phyloP scores from a whole-genome alignment of 1,140 invertebrate species.

The Samia ricini region DNA sequence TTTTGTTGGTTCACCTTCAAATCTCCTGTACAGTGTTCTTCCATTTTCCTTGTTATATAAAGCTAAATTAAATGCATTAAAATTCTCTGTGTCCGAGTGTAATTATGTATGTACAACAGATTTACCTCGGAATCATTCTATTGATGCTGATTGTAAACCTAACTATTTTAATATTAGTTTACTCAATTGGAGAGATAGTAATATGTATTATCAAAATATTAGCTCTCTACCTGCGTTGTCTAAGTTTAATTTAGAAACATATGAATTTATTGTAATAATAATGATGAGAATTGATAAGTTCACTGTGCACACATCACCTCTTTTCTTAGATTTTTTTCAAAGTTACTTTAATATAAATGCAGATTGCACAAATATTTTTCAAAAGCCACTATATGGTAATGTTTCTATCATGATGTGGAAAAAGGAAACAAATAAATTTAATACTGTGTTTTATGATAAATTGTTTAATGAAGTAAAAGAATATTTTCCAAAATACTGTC shows the following conservation, averaged over 20 bases:
- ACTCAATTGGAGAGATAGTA: conserved; percentile 21
- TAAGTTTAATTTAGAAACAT: conserved; percentile 20
- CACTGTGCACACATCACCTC: conserved; percentile 25
- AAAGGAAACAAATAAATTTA: conserved; percentile 40
- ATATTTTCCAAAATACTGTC: conserved; percentile 21
- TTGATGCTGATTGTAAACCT: background rate
- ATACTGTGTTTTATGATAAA: conserved; percentile 39
- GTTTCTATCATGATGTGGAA: conserved; percentile 41
- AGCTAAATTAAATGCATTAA: conserved; percentile 30
- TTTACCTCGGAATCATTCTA: background rate
- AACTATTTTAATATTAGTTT: conserved; percentile 30
- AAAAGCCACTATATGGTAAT: conserved; percentile 27
- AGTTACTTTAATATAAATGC: conserved; percentile 27
- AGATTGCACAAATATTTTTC: conserved; percentile 14
- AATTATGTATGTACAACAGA: conserved; percentile 5
- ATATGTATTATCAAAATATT: conserved; percentile 2
- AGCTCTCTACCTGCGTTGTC: conserved; percentile 12
- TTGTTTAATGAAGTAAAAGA: conserved; percentile 28
- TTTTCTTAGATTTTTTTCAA: conserved; percentile 37
- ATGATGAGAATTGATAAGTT: conserved; percentile 13
- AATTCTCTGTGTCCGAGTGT: conserved; percentile 30
- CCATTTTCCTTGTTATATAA: conserved; percentile 31
- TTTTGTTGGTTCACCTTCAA: conserved; percentile 38
- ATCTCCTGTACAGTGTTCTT: conserved; percentile 36
- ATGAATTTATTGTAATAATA: conserved; percentile 36